Conservation (phyloP, 2,888 invertebrate genomes). For the Eristalis tenax region DNA sequence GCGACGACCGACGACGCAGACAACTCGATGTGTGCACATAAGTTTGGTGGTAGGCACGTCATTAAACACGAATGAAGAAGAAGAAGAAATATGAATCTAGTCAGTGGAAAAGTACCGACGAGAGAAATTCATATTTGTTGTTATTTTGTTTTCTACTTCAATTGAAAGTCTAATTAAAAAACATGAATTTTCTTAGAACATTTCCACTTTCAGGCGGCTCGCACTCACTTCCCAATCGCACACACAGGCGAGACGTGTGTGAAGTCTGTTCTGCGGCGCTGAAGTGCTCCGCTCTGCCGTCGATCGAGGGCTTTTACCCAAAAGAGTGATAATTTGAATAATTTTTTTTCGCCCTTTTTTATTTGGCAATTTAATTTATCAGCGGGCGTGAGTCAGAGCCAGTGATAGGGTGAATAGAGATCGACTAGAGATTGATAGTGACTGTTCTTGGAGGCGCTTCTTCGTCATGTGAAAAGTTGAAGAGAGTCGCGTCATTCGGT, state of each 20-base stretch:
- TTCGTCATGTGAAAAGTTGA: slow-evolving; percentile 3
- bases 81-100: slow-evolving; percentile 6
- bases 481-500: background rate
- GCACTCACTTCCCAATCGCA: background rate
- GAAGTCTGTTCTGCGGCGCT: background rate
- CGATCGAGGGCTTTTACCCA: background rate
- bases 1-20: background rate
- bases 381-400: slow-evolving; percentile 34
- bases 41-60: background rate
- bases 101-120: slow-evolving; percentile 63
- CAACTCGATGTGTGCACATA: background rate
- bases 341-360: background rate
- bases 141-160: slow-evolving; percentile 53
- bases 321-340: slow-evolving; percentile 30
- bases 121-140: slow-evolving; percentile 53
- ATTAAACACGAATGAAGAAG: slow-evolving; percentile 9
- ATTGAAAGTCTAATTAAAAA: slow-evolving; percentile 61
- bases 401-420: background rate
- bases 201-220: slow-evolving; percentile 12
- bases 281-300: background rate
- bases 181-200: slow-evolving; percentile 48
- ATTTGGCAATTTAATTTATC: background rate
- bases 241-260: background rate
- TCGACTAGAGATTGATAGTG: background rate
- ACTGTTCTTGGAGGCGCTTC: background rate